phyloP scores from a whole-genome alignment of 2,797 vertebrate genomes.

The Prunella strophiata region DNA sequence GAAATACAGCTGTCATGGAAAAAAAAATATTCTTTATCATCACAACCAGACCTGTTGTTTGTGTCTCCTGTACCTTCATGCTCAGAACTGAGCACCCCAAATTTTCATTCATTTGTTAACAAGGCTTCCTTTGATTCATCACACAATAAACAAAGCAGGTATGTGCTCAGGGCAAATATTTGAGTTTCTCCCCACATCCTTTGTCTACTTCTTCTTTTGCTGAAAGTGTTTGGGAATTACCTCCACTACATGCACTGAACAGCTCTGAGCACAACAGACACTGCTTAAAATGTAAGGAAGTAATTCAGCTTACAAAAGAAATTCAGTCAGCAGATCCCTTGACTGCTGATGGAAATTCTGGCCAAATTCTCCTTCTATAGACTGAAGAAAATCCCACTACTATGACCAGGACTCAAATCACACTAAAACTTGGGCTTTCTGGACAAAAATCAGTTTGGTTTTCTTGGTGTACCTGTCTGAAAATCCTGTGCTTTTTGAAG shows the following conservation, averaged over 20 bases:
- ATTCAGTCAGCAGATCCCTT: background rate
- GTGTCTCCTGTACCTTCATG: background rate
- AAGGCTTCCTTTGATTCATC: background rate
- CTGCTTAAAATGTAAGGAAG: background rate
- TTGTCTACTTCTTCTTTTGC: background rate
- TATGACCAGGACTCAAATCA: background rate
- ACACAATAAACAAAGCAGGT: background rate
- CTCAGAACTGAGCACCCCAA: background rate
- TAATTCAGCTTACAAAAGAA: background rate
- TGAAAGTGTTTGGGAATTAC: background rate
- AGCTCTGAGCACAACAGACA: background rate
- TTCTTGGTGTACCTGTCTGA: conserved; percentile 80
- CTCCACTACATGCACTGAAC: background rate
- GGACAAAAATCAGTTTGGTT: background rate
- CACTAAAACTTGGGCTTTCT: background rate
- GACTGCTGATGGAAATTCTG: background rate
- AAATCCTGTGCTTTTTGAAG: conserved; percentile 72
- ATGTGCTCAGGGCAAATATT: background rate
- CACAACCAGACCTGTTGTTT: background rate
- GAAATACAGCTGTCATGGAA: background rate
- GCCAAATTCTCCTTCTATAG: background rate
- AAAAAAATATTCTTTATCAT: background rate
- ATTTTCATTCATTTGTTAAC: background rate
- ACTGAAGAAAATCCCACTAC: background rate
- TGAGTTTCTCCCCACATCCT: background rate